Conservation (phyloP, 2,113 vertebrate genomes). For the Hipposideros armiger region DNA sequence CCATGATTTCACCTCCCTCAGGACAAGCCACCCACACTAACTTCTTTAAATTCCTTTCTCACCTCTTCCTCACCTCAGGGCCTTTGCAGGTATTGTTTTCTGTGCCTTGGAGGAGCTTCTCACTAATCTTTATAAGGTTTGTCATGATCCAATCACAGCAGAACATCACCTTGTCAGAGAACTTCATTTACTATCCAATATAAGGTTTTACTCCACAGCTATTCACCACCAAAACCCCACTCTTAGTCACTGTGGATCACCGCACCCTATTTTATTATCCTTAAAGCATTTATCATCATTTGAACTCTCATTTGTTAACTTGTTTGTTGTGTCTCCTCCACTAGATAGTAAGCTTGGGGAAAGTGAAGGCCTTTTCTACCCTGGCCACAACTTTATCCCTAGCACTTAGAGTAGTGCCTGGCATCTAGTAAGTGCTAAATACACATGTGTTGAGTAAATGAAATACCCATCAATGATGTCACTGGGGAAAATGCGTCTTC, state of each 20-base stretch:
- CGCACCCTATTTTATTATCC: slow-evolving; percentile 15
- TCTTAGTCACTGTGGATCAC: not conserved
- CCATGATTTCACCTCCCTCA: not conserved
- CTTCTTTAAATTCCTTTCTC: slow-evolving; percentile 52
- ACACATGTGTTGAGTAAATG: slow-evolving; percentile 17
- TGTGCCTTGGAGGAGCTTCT: not conserved
- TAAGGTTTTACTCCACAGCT: not conserved
- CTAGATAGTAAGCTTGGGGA: not conserved
- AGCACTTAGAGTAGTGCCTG: not conserved
- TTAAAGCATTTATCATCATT: not conserved
- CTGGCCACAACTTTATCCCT: not conserved
- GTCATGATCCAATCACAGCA: not conserved
- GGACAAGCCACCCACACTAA: not conserved
- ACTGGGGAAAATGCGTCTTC: slow-evolving; percentile 60
- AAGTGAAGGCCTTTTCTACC: not conserved
- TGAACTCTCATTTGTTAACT: not conserved
- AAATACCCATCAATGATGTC: slow-evolving; percentile 62
- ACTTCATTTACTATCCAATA: not conserved
- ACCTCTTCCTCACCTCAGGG: not conserved
- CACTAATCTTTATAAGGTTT: not conserved
- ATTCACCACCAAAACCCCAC: not conserved
- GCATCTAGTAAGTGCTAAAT: slow-evolving; percentile 34
- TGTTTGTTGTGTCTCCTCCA: not conserved
- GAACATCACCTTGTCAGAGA: not conserved
- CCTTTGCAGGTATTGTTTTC: slow-evolving; percentile 11